Evolutionary conservation across 2,797 vertebrate species (phyloP).

Genomic region (Coluber constrictor): DNA sequence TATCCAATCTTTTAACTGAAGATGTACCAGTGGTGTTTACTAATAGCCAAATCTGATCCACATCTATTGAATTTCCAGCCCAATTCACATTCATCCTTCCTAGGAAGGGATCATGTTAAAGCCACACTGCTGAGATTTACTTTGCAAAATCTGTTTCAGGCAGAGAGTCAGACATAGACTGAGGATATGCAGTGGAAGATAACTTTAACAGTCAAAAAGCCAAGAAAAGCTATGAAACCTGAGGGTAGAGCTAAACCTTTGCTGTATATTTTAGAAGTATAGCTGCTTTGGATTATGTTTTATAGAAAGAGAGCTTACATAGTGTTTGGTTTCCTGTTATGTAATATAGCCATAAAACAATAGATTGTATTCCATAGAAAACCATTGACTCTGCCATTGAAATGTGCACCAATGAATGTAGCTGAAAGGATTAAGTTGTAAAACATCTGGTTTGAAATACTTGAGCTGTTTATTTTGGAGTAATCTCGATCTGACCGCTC

Average conservation of each 20-base stretch:
- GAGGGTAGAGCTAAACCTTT: slow-evolving; percentile 28
- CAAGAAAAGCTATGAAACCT: slow-evolving; percentile 43
- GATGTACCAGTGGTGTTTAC: slow-evolving; percentile 31
- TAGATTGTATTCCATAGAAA: slow-evolving; percentile 28
- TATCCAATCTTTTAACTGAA: slow-evolving; percentile 53
- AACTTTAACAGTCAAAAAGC: slow-evolving; percentile 36
- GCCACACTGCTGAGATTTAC: slow-evolving; percentile 51
- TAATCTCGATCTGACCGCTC: slow-evolving; percentile 18
- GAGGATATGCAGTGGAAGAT: slow-evolving; percentile 30
- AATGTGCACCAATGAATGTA: slow-evolving; percentile 1
- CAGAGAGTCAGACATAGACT: slow-evolving; percentile 20
- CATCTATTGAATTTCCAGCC: slow-evolving; percentile 54
- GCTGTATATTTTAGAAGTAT: slow-evolving; percentile 29
- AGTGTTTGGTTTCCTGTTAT: slow-evolving; percentile 20
- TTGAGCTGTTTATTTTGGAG: slow-evolving; percentile 29
- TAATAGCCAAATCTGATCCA: slow-evolving; percentile 50
- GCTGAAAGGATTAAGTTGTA: slow-evolving; percentile 23
- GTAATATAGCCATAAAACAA: slow-evolving; percentile 22
- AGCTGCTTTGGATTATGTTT: slow-evolving; percentile 26
- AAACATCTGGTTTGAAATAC: slow-evolving; percentile 28
- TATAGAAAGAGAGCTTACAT: slow-evolving; percentile 35
- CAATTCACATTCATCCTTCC: slow-evolving; percentile 54
- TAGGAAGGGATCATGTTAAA: slow-evolving; percentile 63
- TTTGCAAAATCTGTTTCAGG: slow-evolving; percentile 58
- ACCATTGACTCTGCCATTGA: slow-evolving; percentile 14